Conservation (phyloP, 2,113 vertebrate genomes). For the Chroicocephalus ridibundus region DNA sequence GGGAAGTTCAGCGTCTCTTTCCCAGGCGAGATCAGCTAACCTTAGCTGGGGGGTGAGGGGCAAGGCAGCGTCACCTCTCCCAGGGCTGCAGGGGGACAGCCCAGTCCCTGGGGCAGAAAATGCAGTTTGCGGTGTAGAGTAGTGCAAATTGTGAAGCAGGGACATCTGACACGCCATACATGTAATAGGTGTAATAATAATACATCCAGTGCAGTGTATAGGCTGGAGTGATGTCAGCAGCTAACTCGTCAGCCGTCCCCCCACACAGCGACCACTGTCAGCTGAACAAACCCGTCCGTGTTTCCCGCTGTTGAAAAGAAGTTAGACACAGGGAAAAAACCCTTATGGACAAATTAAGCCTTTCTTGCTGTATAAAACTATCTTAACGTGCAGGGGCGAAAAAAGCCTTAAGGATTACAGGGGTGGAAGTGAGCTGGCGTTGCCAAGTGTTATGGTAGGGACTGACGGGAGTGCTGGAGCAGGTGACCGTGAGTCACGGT, state of each 20-base stretch:
- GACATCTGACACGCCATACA: rapidly evolving
- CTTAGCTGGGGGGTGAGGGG: too few species aligned
- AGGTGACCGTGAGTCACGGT: background rate
- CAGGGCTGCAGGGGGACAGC: background rate
- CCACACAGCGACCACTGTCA: rapidly evolving
- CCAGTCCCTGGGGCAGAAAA: background rate
- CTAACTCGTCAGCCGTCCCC: rapidly evolving
- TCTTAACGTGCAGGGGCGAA: rapidly evolving
- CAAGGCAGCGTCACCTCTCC: rapidly evolving
- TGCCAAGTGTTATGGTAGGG: background rate
- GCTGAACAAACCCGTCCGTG: background rate
- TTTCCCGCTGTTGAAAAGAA: background rate
- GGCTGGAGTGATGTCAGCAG: background rate
- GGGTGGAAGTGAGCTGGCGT: rapidly evolving
- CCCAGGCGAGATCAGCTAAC: rapidly evolving
- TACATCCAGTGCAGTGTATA: background rate
- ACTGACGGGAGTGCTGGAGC: background rate
- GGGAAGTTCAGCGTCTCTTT: background rate
- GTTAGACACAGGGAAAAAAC: rapidly evolving
- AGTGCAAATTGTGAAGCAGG: rapidly evolving
- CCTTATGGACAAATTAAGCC: too few species aligned
- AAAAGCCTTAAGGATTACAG: background rate
- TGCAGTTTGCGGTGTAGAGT: rapidly evolving
- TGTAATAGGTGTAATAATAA: background rate
- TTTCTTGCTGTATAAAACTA: background rate